Base-by-base conservation (phyloP, 2,888 invertebrate genomes). In the Nasonia oneida region DNA sequence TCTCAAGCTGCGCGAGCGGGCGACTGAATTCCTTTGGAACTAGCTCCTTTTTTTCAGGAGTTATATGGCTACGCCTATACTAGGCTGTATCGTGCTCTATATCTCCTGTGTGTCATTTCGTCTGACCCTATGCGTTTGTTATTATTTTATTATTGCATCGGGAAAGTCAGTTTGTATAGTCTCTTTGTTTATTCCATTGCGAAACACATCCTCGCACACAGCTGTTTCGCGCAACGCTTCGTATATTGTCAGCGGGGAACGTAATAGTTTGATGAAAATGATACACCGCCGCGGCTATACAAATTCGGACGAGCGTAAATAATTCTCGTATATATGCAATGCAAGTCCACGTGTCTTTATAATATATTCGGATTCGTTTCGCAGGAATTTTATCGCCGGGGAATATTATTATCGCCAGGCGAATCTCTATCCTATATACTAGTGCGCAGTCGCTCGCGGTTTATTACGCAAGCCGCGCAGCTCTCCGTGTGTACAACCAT, bases 11-110 rank as follows among this genome's bases (percentile, higher is more conserved):
- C 50, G 67, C n/a, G 67, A 64, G 23, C n/a, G 33, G 23, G 73
- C 33, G 50, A 18, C 76, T 79, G 84, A 84, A 84, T 84, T 84
- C 84, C 84, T 29, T 12, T 39, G 18, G 73, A 42, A 42, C 39
- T 39, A 39, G 73, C 73, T 33, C 29, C 67, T 61, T 61, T 61
- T 53, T 61, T 61, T 61, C 57, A 61, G 57, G n/a, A n/a, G 57
- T 47, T 47, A 37, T 42, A 42, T 42, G 12, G 8, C 8, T 47
- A 47, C 47, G 10, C 47, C 47, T 47, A 12, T 47, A 47, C 10
- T 47, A 61, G 57, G n/a, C n/a, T n/a, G 23, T n/a, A 61, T 3
- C 4, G 37, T 37, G 37, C 12, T 47, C 8, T 15, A 53, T 15
- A 4, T 5, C 15, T 15, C 5, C 23, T 23, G 37, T 37, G 37